Percentiles rank a stretch among this genome's conserved stretches.
Conservation (phyloP, 2,113 vertebrate species). For the Oryzias woworae region DNA sequence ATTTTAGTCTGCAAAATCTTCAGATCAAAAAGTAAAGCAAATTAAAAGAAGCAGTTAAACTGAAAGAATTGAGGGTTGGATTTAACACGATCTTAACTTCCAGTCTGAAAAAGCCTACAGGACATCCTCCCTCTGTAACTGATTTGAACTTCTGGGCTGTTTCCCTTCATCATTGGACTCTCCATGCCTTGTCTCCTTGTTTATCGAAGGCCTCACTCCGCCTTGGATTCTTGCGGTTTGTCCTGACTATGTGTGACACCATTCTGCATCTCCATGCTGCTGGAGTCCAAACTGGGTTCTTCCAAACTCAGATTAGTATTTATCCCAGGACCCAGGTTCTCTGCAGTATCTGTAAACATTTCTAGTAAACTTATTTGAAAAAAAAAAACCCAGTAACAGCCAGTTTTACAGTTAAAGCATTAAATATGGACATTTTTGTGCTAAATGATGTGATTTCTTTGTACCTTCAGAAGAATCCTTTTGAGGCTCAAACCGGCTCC, state of each 20-base stretch:
- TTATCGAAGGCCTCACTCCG: constrained; percentile 12
- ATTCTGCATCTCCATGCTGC: constrained; percentile 7
- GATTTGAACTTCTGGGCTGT: background rate
- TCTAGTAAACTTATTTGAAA: background rate
- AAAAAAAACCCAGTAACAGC: constrained; percentile 2
- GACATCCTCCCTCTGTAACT: background rate
- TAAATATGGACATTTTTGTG: background rate
- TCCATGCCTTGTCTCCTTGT: background rate
- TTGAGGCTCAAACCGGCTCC: constrained; percentile 13
- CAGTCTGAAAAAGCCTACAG: too few species aligned
- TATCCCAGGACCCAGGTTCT: constrained; percentile 21
- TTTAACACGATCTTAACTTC: too few species aligned
- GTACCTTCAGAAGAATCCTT: constrained; percentile 20
- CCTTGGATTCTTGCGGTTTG: constrained; percentile 14
- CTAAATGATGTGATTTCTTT: constrained; percentile 4
- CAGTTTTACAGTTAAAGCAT: background rate
- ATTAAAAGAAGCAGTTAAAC: too few species aligned
- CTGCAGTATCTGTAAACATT: constrained; percentile 29
- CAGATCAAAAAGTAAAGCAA: too few species aligned
- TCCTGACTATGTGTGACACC: constrained; percentile 3
- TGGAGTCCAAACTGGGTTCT: constrained; percentile 1
- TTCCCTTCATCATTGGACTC: background rate
- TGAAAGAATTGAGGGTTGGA: too few species aligned
- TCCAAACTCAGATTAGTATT: constrained; percentile 10
- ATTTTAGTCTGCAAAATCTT: too few species aligned